A percentile compares a stretch with the other conserved stretches of the same genome.
These are phyloP conservation scores for Fulica atra DNA, from an alignment of 2,113 vertebrate species.

Conservation along the genomic window DNA sequence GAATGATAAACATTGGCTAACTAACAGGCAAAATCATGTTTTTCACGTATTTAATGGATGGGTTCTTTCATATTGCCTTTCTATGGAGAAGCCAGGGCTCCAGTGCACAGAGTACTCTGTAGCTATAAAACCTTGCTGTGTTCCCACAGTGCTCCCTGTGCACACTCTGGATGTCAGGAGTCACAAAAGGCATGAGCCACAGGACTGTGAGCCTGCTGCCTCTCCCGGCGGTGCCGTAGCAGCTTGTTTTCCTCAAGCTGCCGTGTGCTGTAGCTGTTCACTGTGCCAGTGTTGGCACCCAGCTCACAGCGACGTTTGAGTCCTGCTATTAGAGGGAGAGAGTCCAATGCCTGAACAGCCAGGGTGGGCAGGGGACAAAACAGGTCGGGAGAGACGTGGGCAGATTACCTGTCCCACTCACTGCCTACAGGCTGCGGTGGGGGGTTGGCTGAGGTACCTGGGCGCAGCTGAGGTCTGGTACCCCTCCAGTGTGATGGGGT, in stretches of 20 bases:
- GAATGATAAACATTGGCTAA: not conserved
- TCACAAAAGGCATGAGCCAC: not conserved
- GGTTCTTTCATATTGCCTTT: not conserved
- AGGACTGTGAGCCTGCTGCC: not conserved
- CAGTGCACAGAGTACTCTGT: not conserved
- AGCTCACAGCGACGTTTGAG: not conserved
- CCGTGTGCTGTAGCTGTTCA: accelerated
- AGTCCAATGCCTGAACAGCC: not conserved
- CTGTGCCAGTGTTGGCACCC: not conserved
- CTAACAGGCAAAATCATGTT: not conserved
- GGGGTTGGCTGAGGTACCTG: not conserved
- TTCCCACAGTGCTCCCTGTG: not conserved
- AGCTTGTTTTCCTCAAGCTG: not conserved
- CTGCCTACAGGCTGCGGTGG: accelerated
- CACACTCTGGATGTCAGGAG: accelerated
- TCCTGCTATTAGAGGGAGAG: not conserved
- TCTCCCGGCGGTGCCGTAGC: not conserved
- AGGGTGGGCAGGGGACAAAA: not conserved
- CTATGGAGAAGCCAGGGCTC: not conserved
- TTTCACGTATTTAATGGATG: not conserved
- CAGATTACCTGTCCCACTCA: accelerated
- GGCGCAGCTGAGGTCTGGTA: not conserved
- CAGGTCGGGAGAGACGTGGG: not conserved
- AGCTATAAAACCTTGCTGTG: not conserved
- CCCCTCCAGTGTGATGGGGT: not conserved